A percentile compares a stretch with the other conserved stretches of the same genome.
Conservation (phyloP, 2,888 invertebrate genomes). For the Ligdia adustata region DNA sequence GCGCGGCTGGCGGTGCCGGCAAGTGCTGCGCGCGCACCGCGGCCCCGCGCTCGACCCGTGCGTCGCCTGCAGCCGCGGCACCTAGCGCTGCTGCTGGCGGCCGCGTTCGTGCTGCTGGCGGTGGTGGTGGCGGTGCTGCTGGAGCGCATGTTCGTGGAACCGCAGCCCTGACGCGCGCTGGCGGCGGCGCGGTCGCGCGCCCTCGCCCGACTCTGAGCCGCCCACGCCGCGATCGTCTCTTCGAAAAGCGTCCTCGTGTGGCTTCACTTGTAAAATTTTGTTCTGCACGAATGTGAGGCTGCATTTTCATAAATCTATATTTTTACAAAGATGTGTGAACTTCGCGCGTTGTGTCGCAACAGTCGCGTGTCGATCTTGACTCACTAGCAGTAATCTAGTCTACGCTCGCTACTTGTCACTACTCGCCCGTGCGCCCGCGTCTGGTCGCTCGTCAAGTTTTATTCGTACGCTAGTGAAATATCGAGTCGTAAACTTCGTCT, state of each 20-base stretch:
- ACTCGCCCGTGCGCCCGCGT: constrained; percentile 43
- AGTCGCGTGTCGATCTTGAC: constrained; percentile 42
- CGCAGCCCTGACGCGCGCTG: constrained; percentile 76
- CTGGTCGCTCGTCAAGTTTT: constrained; percentile 47
- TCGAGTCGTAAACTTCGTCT: constrained; percentile 46
- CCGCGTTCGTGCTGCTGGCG: constrained; percentile 85
- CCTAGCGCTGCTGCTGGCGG: constrained; percentile 85
- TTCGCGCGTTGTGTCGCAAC: constrained; percentile 53
- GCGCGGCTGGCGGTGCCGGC: constrained; percentile 79
- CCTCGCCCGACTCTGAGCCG: constrained; percentile 59
- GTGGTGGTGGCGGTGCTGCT: constrained; percentile 85
- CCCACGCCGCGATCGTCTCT: constrained; percentile 7
- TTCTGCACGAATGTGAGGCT: constrained; percentile 35
- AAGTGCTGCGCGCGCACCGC: constrained; percentile 82
- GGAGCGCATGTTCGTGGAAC: constrained; percentile 78
- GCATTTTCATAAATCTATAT: constrained; percentile 60
- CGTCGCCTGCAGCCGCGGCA: constrained; percentile 69
- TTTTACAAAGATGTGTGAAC: constrained; percentile 53
- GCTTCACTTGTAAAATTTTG: constrained; percentile 16
- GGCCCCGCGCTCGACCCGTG: constrained; percentile 83
- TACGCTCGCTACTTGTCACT: constrained; percentile 66
- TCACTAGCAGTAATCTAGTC: constrained; percentile 73
- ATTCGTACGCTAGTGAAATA: constrained; percentile 50
- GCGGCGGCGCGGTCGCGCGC: constrained; percentile 67
- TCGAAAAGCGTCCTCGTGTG: background rate